These are phyloP conservation scores for Chrysocyon brachyurus DNA, from an alignment of 2,797 vertebrate species.

Conservation along the genomic window DNA sequence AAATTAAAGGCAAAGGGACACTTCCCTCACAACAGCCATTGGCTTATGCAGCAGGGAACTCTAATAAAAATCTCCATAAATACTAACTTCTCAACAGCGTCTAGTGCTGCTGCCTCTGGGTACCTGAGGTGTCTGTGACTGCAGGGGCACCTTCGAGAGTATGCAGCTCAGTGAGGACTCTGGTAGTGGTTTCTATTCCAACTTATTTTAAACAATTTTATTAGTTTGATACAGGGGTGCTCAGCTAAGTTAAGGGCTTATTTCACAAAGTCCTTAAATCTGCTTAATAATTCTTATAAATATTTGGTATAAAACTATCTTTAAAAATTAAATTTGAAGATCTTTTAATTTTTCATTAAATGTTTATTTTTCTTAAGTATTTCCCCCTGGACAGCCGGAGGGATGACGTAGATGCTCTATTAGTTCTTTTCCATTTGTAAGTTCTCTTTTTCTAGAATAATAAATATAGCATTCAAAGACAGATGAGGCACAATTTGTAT, in stretches of 20 bases:
- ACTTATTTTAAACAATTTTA: conserved; percentile 41
- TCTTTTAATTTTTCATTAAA: conserved; percentile 58
- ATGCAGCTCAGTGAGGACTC: conserved; percentile 7
- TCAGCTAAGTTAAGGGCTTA: conserved; percentile 60
- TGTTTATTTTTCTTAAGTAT: conserved; percentile 49
- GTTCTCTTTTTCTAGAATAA: conserved; percentile 73
- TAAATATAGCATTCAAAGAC: conserved; percentile 60
- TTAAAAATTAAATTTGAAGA: conserved; percentile 68
- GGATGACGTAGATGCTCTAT: conserved; percentile 66
- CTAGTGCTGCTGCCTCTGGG: conserved; percentile 56
- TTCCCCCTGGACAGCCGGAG: conserved; percentile 42
- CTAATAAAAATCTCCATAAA: conserved; percentile 56
- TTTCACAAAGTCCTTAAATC: conserved; percentile 70
- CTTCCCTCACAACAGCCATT: conserved; percentile 54
- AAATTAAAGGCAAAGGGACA: conserved; percentile 73
- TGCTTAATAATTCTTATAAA: conserved; percentile 74
- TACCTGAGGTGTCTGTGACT: conserved; percentile 50
- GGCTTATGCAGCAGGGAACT: conserved; percentile 52
- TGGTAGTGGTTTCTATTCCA: conserved; percentile 29
- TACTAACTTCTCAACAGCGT: conserved; percentile 30
- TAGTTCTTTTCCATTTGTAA: conserved; percentile 50
- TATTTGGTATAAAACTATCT: conserved; percentile 78
- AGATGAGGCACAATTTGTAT: conserved; percentile 60
- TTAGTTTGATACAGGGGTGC: conserved; percentile 18
- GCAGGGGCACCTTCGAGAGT: not conserved